Conservation (phyloP, 2,888 invertebrate genomes). For the Lepeophtheirus nordmannii region DNA sequence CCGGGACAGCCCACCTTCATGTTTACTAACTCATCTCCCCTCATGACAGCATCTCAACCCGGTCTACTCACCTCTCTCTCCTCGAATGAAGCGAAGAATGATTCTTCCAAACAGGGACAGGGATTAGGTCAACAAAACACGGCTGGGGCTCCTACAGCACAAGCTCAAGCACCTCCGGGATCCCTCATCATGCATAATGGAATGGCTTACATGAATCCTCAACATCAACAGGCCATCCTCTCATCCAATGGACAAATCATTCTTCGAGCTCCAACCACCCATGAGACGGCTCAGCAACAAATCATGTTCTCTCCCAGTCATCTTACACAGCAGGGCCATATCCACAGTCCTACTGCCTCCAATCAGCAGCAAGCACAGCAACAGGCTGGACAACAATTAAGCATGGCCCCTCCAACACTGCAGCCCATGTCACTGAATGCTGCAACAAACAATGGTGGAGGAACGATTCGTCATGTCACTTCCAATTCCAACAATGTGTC, state of each 20-base stretch:
- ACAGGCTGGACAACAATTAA: not conserved
- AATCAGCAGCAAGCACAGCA: not conserved
- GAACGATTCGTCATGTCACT: not conserved
- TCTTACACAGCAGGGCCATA: not conserved
- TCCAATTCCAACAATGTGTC: no score
- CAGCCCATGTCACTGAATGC: not conserved
- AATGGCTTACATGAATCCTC: constrained; percentile 16
- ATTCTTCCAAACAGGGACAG: not conserved
- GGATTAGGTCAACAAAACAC: not conserved
- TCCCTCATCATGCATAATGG: constrained; percentile 1
- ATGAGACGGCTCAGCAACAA: not conserved
- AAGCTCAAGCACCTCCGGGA: not conserved
- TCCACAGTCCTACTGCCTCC: not conserved
- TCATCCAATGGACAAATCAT: constrained; percentile 21
- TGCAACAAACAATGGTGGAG: not conserved
- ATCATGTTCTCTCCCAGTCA: constrained; percentile 20
- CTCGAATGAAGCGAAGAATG: not conserved
- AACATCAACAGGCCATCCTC: constrained; percentile 8
- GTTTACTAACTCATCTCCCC: not conserved
- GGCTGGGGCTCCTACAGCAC: not conserved
- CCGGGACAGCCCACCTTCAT: constrained; percentile 6
- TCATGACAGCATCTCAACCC: not conserved
- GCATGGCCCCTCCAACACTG: not conserved
- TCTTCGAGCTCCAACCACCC: not conserved
- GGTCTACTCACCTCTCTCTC: not conserved